Evolutionary conservation across 2,888 invertebrate genomes (phyloP).

Genomic region (Spicauda simplicius): DNA sequence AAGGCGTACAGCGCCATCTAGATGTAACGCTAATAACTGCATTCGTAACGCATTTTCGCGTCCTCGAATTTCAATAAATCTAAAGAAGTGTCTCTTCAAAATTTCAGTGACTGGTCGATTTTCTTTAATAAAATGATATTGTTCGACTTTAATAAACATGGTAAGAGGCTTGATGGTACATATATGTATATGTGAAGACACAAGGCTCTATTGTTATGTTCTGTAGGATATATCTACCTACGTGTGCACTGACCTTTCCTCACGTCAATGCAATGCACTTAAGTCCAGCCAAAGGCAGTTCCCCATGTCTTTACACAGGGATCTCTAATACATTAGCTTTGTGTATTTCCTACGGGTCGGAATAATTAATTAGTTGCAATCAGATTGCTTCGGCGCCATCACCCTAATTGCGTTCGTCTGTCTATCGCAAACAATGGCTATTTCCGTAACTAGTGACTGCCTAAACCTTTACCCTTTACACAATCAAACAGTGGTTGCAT

Average conservation of each 20-base stretch:
- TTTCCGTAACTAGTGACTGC: conserved; percentile 14
- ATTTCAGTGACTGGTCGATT: too few relatives aligned
- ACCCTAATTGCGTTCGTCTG: conserved; percentile 36
- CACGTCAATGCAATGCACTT: neutral
- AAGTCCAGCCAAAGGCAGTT: neutral
- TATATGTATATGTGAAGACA: too few relatives aligned
- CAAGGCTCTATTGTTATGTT: too few relatives aligned
- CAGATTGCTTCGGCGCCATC: conserved; percentile 32
- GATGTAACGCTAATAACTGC: too few relatives aligned
- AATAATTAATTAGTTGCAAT: conserved; percentile 32
- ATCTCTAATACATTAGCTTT: conserved; percentile 3
- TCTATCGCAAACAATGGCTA: conserved; percentile 25
- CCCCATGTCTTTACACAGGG: neutral
- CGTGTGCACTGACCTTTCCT: neutral
- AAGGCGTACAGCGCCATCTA: too few relatives aligned
- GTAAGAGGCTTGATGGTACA: too few relatives aligned
- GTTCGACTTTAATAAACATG: too few relatives aligned
- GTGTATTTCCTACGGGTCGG: conserved; percentile 10
- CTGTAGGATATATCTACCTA: neutral
- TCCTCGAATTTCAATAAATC: too few relatives aligned
- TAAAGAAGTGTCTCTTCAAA: too few relatives aligned
- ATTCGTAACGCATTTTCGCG: too few relatives aligned
- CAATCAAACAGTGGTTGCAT: conserved; percentile 29
- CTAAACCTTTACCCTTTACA: conserved; percentile 16
- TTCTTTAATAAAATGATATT: too few relatives aligned